Evolutionary conservation across 2,888 invertebrate species (phyloP), one percentile per base, ranked within the genome.

Genomic region (Scaptomyza tumidula): DNA sequence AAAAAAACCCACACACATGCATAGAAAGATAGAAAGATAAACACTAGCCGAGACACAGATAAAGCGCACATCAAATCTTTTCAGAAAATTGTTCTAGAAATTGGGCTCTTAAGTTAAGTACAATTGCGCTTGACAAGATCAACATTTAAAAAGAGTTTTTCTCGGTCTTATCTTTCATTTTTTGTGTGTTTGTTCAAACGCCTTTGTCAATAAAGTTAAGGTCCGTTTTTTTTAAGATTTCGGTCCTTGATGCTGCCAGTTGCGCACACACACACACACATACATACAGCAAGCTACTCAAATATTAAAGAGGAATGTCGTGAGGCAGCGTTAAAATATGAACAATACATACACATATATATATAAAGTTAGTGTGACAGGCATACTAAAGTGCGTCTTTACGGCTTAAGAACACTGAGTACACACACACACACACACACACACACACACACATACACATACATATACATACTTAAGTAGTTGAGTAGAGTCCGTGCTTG

Each of bases 41-140:
- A 61, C 78, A 74, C 54, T 52, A 74, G 69, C 69, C 78, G 69
- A 53, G 75, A 24, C 60, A 35, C 7, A 74, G 50, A 61, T 74
- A 61, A 69, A 61, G 64, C 58, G 75, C 61, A 61, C 69, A 78
- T 74, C 63, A 74, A 74, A 75, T 68, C 69, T 61, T 53, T 66
- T 67, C 53, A 71, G 14, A 33, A 49, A 11, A 43, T 9, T 1
- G 9, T 10, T 6, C 39, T 27, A 27, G 37, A 14, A 37, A 37
- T 52, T 52, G 24, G 24, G 14, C 27, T 16, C 54, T 63, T 66
- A 39, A 66, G 33, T 48, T 24, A 55, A 48, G 54, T 46, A 33
- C 19, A 46, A 27, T 37, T 52, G 52, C 37, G 37, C 19, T 6
- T 6, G 19, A 35, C 50, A 50, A 37, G 37, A 37, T 37, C 37